Base-by-base conservation (phyloP, 92 coral and sea anemone genomes). In the Siderastrea radians region DNA sequence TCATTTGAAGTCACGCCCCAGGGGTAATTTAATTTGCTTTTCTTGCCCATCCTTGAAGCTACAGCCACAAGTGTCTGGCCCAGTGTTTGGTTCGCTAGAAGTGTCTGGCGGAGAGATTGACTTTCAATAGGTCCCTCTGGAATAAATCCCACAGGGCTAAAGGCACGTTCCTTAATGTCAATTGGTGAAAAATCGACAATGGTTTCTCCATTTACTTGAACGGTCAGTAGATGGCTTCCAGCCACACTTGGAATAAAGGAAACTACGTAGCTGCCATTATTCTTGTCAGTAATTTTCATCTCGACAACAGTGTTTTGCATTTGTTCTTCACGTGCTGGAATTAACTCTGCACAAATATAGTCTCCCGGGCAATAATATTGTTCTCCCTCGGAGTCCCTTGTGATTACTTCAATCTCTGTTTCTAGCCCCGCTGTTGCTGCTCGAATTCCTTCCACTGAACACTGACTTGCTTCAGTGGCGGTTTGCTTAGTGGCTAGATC, bases 1-100 rank as follows among this genome's bases (percentile, higher is more conserved):
- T 55, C 76, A 72, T 65, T 90, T 8, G 80, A 26, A 8, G 93
- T 82, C 47, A 90, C 84, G 5, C 91, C 86, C 67, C 82, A 87
- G 44, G 93, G 93, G 38, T 26, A 26, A 26, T 26, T 26, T 26
- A 26, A 26, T 26, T 26, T 26, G 38, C 0, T 26, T 0, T 26
- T 26, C 38, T 26, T 26, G 38, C 38, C 38, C 38, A 26, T 26
- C 38, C 38, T 26, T 26, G 38, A 26, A 26, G 38, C 38, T 26
- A 26, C 38, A 26, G 38, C 38, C 38, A 26, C 38, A 26, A 26
- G 38, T 26, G 38, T 26, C 38, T 26, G 38, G 38, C 38, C 38
- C 0, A 26, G 38, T 26, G 38, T 26, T 26, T 26, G 38, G 38
- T 26, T 26, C 38, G 38, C 38, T 26, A 26, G 38, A 26, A 26